Conservation (phyloP, 2,113 vertebrate genomes). For the Xiphophorus maculatus region DNA sequence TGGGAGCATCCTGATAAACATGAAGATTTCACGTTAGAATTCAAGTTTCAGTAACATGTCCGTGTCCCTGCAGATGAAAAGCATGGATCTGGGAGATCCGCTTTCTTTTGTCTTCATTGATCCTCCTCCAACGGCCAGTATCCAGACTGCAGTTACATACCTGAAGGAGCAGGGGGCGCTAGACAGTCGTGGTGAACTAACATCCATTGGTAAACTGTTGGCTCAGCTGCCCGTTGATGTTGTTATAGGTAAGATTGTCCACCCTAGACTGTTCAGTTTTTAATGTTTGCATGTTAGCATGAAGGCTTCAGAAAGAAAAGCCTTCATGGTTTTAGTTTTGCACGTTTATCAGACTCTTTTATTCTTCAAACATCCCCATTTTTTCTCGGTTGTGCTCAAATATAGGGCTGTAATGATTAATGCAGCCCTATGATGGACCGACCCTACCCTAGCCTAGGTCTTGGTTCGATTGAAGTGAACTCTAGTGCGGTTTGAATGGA, state of each 20-base stretch:
- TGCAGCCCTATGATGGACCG: too few relatives aligned
- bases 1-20: conserved; percentile 36
- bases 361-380: background rate
- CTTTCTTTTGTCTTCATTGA: conserved; percentile 90
- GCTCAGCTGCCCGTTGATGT: conserved; percentile 92
- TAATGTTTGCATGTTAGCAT: background rate
- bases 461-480: too few relatives aligned
- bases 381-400: background rate
- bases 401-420: background rate
- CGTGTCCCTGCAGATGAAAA: conserved; percentile 86
- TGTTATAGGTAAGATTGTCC: conserved; percentile 84
- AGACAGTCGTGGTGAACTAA: conserved; percentile 80
- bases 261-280: background rate
- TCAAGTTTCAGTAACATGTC: background rate
- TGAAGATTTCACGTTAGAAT: rapidly evolving
- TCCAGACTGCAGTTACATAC: conserved; percentile 88
- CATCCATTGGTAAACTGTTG: conserved; percentile 86
- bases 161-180: conserved; percentile 90
- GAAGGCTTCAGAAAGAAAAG: background rate
- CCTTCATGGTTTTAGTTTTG: too few relatives aligned
- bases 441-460: too few relatives aligned
- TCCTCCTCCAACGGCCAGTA: conserved; percentile 85
- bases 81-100: conserved; percentile 90
- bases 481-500: too few relatives aligned
- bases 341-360: background rate